Conservation (phyloP, 2,797 vertebrate genomes). For the Limosa lapponica region DNA sequence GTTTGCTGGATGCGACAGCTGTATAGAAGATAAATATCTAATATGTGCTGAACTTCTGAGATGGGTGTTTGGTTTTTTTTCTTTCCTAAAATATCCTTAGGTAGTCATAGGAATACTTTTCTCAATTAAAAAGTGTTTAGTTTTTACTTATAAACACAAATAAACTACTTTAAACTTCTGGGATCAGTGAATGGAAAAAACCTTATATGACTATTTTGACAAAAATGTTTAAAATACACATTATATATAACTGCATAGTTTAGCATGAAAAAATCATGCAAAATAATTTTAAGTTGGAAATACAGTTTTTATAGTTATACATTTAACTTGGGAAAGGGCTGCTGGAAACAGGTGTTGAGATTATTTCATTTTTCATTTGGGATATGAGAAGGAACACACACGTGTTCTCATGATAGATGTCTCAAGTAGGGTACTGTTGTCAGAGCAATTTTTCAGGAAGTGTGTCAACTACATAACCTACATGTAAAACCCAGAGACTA, state of each 20-base stretch:
- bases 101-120: neutral
- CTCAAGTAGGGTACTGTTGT: neutral
- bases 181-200: neutral
- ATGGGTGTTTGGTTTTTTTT: neutral
- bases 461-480: neutral
- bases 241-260: neutral
- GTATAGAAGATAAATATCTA: neutral
- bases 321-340: neutral
- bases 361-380: neutral
- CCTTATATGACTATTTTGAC: accelerated
- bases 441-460: neutral
- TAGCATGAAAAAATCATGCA: neutral
- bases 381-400: neutral
- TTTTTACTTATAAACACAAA: neutral
- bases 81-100: neutral
- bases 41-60: neutral
- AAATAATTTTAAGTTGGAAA: neutral
- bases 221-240: neutral
- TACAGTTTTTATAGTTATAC: neutral
- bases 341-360: neutral
- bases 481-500: neutral
- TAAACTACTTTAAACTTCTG: neutral
- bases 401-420: neutral
- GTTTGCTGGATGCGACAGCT: neutral
- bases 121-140: neutral